These are phyloP conservation scores for Oxygymnocypris stewartii DNA, from an alignment of 2,113 vertebrate genomes.

Conservation along the genomic window DNA sequence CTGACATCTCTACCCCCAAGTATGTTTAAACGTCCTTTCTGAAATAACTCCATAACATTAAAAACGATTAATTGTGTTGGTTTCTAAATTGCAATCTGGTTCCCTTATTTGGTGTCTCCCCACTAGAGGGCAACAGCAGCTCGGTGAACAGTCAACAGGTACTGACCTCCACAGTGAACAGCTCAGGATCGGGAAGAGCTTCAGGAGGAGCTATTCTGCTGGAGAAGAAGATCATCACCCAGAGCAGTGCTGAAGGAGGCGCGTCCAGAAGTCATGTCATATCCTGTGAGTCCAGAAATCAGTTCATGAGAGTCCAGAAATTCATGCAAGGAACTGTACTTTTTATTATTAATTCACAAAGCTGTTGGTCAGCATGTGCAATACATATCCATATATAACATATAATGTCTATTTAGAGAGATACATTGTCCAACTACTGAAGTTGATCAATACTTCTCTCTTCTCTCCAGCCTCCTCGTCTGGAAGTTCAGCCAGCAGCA, in stretches of 20 bases:
- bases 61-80: neutral
- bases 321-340: neutral
- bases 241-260: slow-evolving; percentile 72
- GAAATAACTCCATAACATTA: neutral
- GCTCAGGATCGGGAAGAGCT: slow-evolving; percentile 32
- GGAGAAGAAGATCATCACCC: slow-evolving; percentile 75
- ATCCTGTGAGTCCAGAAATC: slow-evolving; percentile 68
- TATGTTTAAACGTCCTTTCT: slow-evolving; percentile 68
- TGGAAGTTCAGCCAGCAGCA: slow-evolving; percentile 40
- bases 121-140: slow-evolving; percentile 77
- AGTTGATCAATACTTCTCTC: neutral
- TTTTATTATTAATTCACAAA: too few species aligned
- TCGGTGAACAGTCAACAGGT: slow-evolving; percentile 68
- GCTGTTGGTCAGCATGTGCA: too few species aligned
- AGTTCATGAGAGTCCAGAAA: neutral
- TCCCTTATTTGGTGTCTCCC: slow-evolving; percentile 57
- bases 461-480: slow-evolving; percentile 43
- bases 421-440: neutral
- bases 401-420: too few species aligned
- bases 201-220: slow-evolving; percentile 64
- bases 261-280: slow-evolving; percentile 74
- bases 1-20: slow-evolving; percentile 84
- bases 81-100: neutral
- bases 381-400: neutral
- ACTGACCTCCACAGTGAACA: slow-evolving; percentile 61